A percentile compares a stretch with the other conserved stretches of the same genome.
phyloP scores from a whole-genome alignment of 2,113 vertebrate species.

The Zonotrichia leucophrys region DNA sequence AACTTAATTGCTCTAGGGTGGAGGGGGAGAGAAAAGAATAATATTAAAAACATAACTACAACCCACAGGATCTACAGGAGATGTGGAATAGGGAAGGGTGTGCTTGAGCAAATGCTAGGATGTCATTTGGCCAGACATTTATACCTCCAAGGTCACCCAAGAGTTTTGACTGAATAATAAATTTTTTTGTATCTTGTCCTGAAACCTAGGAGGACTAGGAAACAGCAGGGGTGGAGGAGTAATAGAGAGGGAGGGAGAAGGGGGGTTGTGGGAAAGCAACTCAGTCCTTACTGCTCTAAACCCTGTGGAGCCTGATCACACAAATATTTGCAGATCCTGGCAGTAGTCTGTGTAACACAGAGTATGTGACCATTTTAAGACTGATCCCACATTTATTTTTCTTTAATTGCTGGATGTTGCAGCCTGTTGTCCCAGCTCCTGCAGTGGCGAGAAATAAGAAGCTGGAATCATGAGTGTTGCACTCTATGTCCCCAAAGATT shows the following conservation, averaged over 20 bases:
- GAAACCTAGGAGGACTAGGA: slow-evolving; percentile 28
- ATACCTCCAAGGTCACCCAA: slow-evolving; percentile 60
- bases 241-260: neutral
- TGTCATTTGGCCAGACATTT: slow-evolving; percentile 52
- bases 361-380: slow-evolving; percentile 18
- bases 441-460: neutral
- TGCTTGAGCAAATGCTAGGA: slow-evolving; percentile 26
- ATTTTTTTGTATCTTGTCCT: slow-evolving; percentile 11
- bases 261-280: neutral
- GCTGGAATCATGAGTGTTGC: neutral
- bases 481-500: neutral
- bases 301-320: slow-evolving; percentile 40
- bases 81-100: neutral
- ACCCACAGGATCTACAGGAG: neutral
- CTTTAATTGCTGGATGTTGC: slow-evolving; percentile 13
- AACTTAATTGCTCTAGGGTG: neutral
- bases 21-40: neutral
- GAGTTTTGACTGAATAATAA: slow-evolving; percentile 56
- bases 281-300: slow-evolving; percentile 12
- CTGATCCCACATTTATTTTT: slow-evolving; percentile 20
- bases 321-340: slow-evolving; percentile 57
- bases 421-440: slow-evolving; percentile 1
- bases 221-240: slow-evolving; percentile 36
- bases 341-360: neutral
- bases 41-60: slow-evolving; percentile 31